Percentiles rank a stretch among this genome's conserved stretches.
Evolutionary conservation across 2,888 invertebrate species (phyloP).

Genomic region (Thecophora atra): DNA sequence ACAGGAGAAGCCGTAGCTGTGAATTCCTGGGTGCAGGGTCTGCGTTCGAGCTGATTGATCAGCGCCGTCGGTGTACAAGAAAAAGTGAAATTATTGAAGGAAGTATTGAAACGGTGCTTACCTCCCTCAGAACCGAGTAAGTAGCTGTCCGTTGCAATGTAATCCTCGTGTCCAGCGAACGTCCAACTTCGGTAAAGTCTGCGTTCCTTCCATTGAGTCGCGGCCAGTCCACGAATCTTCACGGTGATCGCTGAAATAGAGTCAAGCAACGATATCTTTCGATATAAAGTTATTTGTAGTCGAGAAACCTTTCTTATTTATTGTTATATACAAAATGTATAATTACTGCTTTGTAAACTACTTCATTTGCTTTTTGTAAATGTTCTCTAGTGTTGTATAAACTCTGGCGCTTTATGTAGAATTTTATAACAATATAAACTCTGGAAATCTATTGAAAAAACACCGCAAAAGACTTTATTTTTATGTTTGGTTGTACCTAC

Average conservation of each 20-base stretch:
- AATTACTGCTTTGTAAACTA: no score
- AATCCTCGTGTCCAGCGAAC: conserved; percentile 60
- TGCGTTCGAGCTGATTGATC: conserved; percentile 43
- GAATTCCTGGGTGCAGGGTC: conserved; percentile 62
- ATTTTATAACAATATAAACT: no score
- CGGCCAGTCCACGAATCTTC: conserved; percentile 55
- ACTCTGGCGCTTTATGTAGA: no score
- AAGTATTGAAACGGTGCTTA: conserved; percentile 50
- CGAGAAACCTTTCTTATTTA: no score
- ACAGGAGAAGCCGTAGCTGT: conserved; percentile 67
- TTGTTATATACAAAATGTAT: no score
- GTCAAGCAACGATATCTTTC: conserved; percentile 17
- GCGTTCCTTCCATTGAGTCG: conserved; percentile 55
- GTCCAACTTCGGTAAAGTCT: conserved; percentile 20
- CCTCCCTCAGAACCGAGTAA: conserved; percentile 68
- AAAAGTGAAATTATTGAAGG: neutral
- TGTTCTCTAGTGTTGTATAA: no score
- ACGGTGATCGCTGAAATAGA: conserved; percentile 50
- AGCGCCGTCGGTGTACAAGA: neutral
- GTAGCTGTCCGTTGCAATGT: conserved; percentile 66
- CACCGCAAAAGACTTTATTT: neutral
- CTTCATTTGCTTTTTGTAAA: no score
- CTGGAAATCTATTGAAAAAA: no score
- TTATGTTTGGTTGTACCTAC: conserved; percentile 45
- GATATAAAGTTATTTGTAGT: no score